Conservation (phyloP, 2,113 vertebrate genomes). For the Balaeniceps rex region DNA sequence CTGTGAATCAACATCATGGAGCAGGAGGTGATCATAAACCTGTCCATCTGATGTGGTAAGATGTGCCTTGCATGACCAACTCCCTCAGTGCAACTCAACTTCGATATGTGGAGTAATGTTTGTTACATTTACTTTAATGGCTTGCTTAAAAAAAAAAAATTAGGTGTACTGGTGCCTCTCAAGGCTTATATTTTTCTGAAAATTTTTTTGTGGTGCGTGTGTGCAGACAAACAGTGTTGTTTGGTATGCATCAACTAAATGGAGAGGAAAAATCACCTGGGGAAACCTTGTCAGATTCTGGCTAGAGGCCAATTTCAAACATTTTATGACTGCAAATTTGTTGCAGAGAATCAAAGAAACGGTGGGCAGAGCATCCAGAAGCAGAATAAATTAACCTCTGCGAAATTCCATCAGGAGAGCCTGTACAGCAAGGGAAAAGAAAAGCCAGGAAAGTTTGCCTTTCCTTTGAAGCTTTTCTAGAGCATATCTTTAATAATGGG, state of each 20-base stretch:
- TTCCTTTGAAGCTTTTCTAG: background rate
- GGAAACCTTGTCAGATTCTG: background rate
- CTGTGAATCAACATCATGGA: background rate
- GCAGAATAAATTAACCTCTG: background rate
- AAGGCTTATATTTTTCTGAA: background rate
- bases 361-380: background rate
- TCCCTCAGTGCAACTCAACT: background rate
- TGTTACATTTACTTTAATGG: background rate
- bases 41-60: background rate
- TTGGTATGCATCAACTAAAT: background rate
- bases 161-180: background rate
- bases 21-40: background rate
- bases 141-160: background rate
- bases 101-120: background rate
- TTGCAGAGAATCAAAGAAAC: background rate
- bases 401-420: background rate
- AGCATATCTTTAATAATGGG: background rate
- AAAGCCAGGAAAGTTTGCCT: background rate
- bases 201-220: background rate
- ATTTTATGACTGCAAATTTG: background rate
- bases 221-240: background rate
- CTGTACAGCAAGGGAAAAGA: background rate
- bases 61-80: accelerated
- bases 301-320: background rate
- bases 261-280: background rate